Conservation (phyloP, 2,113 vertebrate genomes). For the Passer montanus region DNA sequence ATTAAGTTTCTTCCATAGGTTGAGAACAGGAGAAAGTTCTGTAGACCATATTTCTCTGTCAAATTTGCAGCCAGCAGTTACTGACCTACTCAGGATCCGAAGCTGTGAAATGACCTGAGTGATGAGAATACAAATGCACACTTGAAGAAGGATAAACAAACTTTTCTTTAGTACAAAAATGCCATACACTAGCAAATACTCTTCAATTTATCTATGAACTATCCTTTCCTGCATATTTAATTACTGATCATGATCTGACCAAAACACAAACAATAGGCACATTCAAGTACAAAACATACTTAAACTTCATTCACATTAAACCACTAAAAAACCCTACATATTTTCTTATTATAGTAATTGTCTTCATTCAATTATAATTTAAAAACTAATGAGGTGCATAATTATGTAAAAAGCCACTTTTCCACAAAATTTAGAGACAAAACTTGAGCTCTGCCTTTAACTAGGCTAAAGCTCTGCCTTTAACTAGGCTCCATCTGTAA, state of each 20-base stretch:
- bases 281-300: background rate
- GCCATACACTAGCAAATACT: background rate
- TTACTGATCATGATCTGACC: background rate
- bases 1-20: slow-evolving; percentile 97
- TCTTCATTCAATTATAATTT: background rate
- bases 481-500: background rate
- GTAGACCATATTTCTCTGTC: slow-evolving; percentile 95
- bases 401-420: background rate
- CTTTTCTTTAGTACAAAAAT: background rate
- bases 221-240: background rate
- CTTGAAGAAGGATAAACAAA: background rate
- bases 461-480: background rate
- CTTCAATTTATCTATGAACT: background rate
- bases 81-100: slow-evolving; percentile 86
- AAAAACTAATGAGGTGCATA: background rate
- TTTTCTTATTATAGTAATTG: background rate
- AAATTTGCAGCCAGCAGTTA: slow-evolving; percentile 90
- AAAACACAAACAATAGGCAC: background rate
- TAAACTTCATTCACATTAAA: background rate
- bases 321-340: background rate
- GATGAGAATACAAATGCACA: slow-evolving; percentile 33
- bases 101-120: slow-evolving; percentile 94
- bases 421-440: background rate
- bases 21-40: slow-evolving; percentile 92
- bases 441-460: background rate